Evolutionary conservation across 2,113 vertebrate species (phyloP), one percentile per base, ranked within the genome.

Genomic region (Elgaria multicarinata): DNA sequence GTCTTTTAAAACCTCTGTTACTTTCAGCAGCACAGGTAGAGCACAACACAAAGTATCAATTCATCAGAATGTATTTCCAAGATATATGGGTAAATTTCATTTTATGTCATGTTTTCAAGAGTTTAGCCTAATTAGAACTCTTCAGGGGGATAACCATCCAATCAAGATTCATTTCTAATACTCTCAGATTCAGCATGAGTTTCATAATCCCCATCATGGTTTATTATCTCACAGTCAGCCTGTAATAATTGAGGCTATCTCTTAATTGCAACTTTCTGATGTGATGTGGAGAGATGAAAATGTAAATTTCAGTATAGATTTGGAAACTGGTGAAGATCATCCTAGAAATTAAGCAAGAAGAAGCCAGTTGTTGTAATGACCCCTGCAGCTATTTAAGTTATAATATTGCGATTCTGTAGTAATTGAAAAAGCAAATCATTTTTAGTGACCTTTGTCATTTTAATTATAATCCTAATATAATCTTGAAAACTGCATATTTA

Each of bases 381-480:
- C 64, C 66, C 64, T 79, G 36, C 64, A 71, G 50, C 36, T 22
- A 28, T 85, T 90, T 71, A 62, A 31, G 12, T 85, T 62, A 90
- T 85, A 39, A 44, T 85, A 58, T 69, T 89, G 42, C 82, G 39
- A 50, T 84, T 53, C 50, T 62, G 31, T 88, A 33, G 46, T 85
- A 77, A 79, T 79, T 85, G 83, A 77, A 85, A 66, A 89, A 55
- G 62, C 75, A 85, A 85, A 85, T 79, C 75, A 85, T 90, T 90
- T 90, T 85, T 82, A 58, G 31, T 85, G 44, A 79, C 44, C 75
- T 78, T 89, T 78, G 74, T 78, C 28, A 7, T 89, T 42, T 89
- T 89, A 85, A 89, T 89, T 89, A 89, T 75, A 85, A 71, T 58
- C 36, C 76, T 90, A 78, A 78, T 85, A n/a, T 36, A 85, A 90